Evolutionary conservation across 1,140 invertebrate species (phyloP), one percentile per base, ranked within the genome.

Genomic region (Mactra quadrangularis): DNA sequence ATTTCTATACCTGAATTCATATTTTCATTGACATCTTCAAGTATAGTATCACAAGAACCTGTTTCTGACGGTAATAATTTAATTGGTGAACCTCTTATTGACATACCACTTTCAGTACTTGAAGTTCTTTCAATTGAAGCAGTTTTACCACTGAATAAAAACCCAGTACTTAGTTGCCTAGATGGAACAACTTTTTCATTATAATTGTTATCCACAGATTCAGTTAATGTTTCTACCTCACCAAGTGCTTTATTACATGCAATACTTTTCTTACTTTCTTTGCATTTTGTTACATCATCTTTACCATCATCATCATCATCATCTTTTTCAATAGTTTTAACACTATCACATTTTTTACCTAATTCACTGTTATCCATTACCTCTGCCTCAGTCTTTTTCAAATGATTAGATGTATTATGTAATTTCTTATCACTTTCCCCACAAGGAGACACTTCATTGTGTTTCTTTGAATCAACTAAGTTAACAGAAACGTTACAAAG

Each of bases 91-190:
- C 29, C 53, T 50, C 52, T 59, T 29, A 81, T 60, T 15, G 77
- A 71, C 6, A 50, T 35, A 31, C 13, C 1, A 33, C 66, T 81
- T 27, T 81, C 77, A 25, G 64, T 68, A 35, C 77, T 81, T n/a
- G 52, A 52, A 0, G 47, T 35, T 60, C 64, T 70, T 15, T 81
- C 77, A 4, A 81, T n/a, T 15, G n/a, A 38, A 25, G 15, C 15
- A 19, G 52, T 22, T 71, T 60, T 57, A 11, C 70, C 64, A 25
- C 33, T 57, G n/a, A n/a, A n/a, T n/a, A n/a, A n/a, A 71, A 81
- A 81, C 11, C 77, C 77, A 29, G 77, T 81, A 29, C 77, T 81
- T 52, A 71, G 22, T 33, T 81, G 77, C 60, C 77, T 57, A 15
- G 64, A 19, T 19, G 66, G 50, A 35, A 11, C n/a, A 17, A 33